phyloP scores from a whole-genome alignment of 1,140 invertebrate genomes.

The Pogonomyrmex californicus region DNA sequence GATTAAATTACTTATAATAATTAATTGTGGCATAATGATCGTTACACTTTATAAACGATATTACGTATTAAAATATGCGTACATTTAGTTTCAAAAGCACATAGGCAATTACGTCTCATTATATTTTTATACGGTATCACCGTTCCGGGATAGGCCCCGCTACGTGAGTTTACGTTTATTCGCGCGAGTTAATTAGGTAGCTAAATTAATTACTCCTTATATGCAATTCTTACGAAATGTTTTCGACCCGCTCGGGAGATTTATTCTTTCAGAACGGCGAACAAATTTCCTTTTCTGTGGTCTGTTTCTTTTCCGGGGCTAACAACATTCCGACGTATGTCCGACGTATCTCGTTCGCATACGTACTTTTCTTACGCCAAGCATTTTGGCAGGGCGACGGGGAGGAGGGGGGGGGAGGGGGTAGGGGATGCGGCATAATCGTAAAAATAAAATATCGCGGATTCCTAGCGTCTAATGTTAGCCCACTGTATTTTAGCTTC shows the following conservation, averaged over 20 bases:
- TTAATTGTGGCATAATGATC: not conserved
- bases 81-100: not conserved
- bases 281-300: not conserved
- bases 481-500: constrained; percentile 79
- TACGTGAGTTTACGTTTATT: not conserved
- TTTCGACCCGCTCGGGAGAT: not conserved
- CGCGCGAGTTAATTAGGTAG: constrained; percentile 5
- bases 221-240: not conserved
- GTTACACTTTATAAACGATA: not conserved
- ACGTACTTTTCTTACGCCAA: not conserved
- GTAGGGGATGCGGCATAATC: constrained; percentile 68
- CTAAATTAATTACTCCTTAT: constrained; percentile 14
- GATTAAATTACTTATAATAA: not conserved
- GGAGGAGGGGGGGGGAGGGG: not conserved
- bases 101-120: constrained; percentile 4
- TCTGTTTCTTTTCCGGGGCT: constrained; percentile 4
- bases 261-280: not conserved
- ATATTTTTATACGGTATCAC: not conserved
- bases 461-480: constrained; percentile 79
- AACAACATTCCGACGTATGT: not conserved
- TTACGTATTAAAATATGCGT: not conserved
- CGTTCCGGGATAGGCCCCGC: not conserved
- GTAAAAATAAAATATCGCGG: constrained; percentile 80
- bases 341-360: not conserved
- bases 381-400: not conserved